Evolutionary conservation across 2,888 invertebrate genomes (phyloP), one percentile per base, ranked within the genome.

Genomic region (Aphidius colemani): DNA sequence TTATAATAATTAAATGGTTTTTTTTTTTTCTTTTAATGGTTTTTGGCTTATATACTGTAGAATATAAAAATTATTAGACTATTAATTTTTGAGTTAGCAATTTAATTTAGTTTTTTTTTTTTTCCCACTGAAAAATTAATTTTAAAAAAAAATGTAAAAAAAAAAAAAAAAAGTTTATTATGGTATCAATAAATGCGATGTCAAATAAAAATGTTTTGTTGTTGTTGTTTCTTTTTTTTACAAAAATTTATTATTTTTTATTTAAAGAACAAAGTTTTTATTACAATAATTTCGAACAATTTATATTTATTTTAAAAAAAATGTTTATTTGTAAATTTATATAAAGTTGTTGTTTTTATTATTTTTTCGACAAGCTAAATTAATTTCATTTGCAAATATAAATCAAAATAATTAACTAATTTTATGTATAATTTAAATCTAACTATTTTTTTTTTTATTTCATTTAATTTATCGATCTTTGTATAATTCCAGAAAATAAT

Each of bases 181-280:
- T 73, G 72, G 71, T 75, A 76, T 67, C 71, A 80, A 79, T 80
- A 80, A 80, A 80, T 78, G 75, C 75, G 67, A 78, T 75, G 76
- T 72, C 67, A 72, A 73, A 72, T 70, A 48, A 66, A 55, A 63
- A 58, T 61, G 56, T 18, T 53, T 51, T 45, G 30, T 18, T 41
- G n/a, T 41, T 66, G n/a, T n/a, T n/a, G n/a, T n/a, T 44, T 58
- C 44, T 50, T 60, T 46, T 61, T 50, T 69, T 61, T 72, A 70
- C 68, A 70, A 76, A 75, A 70, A 70, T 73, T 69, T 66, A 70
- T 69, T 66, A 70, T 77, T 76, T 77, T 30, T 30, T 4, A 75
- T 74, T 77, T 70, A 53, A 72, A 74, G 70, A 71, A 71, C 70
- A 73, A 74, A 74, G 76, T 7, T 11, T 41, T 61, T 44, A 50